Percentiles rank a stretch among this genome's conserved stretches.
Conservation (phyloP, 2,113 vertebrate species). For the Oryzias celebensis region DNA sequence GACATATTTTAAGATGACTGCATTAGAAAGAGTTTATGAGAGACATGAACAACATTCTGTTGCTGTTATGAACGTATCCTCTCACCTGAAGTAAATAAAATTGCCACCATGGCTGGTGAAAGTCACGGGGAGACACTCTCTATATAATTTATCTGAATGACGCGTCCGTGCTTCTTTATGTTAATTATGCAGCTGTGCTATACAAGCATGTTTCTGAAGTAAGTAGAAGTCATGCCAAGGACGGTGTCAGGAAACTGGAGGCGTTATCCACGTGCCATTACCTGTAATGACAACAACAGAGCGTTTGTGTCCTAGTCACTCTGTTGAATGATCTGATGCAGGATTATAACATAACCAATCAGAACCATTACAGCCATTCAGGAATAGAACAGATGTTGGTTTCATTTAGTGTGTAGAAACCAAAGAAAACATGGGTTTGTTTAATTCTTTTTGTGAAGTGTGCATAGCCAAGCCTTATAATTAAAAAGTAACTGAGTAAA, state of each 20-base stretch:
- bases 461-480: neutral
- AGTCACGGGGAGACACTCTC: constrained; percentile 29
- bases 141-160: constrained; percentile 20
- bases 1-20: too few species aligned
- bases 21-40: too few species aligned
- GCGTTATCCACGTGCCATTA: constrained; percentile 33
- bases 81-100: constrained; percentile 15
- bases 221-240: constrained; percentile 49
- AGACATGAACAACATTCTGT: constrained; percentile 2
- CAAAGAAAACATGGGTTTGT: constrained; percentile 32
- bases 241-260: constrained; percentile 25
- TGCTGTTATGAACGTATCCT: constrained; percentile 28
- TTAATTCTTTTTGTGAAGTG: constrained; percentile 13
- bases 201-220: constrained; percentile 19
- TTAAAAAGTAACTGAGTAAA: neutral
- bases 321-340: constrained; percentile 33
- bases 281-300: constrained; percentile 23
- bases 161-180: neutral
- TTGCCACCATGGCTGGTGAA: constrained; percentile 8
- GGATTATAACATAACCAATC: constrained; percentile 33
- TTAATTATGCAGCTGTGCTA: constrained; percentile 25
- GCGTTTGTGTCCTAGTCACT: constrained; percentile 50
- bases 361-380: constrained; percentile 34
- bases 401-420: constrained; percentile 18
- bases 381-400: constrained; percentile 53